phyloP scores from a whole-genome alignment of 1,140 invertebrate species.

The Cyclina sinensis region DNA sequence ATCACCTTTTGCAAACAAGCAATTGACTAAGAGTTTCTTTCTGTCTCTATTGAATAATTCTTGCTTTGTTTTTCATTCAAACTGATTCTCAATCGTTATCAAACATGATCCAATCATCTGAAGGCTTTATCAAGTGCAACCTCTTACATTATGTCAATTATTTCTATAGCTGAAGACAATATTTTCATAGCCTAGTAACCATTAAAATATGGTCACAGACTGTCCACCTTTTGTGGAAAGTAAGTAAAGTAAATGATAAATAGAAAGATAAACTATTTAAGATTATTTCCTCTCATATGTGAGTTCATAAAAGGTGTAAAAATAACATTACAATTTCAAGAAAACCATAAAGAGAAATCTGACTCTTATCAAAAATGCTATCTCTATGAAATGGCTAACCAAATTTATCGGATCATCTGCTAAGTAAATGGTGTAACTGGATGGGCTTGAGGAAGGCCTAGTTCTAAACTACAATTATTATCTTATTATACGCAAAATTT shows the following conservation, averaged over 20 bases:
- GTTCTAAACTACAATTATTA: too few relatives aligned
- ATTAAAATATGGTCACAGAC: not conserved
- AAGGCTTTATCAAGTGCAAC: too few relatives aligned
- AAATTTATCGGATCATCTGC: not conserved
- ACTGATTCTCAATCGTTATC: too few relatives aligned
- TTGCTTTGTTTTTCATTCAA: too few relatives aligned
- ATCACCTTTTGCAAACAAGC: too few relatives aligned
- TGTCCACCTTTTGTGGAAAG: not conserved
- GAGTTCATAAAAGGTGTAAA: conserved; percentile 5
- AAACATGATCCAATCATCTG: too few relatives aligned
- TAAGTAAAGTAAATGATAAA: conserved; percentile 17
- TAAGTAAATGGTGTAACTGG: too few relatives aligned
- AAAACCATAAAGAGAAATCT: conserved; percentile 6
- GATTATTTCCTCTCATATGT: not conserved
- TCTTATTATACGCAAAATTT: too few relatives aligned
- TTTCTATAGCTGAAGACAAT: not conserved
- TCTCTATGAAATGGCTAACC: not conserved
- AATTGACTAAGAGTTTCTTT: too few relatives aligned
- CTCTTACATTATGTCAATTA: not conserved
- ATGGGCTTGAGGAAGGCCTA: too few relatives aligned
- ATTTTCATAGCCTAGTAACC: not conserved
- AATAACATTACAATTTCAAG: not conserved
- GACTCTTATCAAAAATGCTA: not conserved
- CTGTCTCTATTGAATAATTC: too few relatives aligned
- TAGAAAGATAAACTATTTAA: not conserved